These are phyloP conservation scores for Actinostola sp. DNA, from an alignment of 92 coral and sea anemone species.

Conservation along the genomic window DNA sequence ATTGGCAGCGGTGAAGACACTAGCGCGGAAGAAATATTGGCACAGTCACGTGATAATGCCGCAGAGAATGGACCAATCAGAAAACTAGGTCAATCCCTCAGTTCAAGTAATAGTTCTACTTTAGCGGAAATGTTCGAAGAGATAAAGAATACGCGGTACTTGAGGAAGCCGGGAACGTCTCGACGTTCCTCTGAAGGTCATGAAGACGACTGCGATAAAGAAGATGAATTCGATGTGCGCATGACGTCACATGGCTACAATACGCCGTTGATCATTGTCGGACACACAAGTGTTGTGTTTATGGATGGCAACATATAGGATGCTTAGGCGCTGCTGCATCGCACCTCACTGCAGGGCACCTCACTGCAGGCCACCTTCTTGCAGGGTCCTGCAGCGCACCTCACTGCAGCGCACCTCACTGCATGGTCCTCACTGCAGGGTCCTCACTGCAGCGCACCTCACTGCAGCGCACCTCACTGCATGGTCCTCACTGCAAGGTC, in stretches of 20 bases:
- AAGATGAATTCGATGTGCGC: neutral
- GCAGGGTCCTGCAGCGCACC: no score
- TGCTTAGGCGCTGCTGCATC: neutral
- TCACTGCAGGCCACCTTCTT: neutral
- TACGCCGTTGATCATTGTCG: constrained; percentile 29
- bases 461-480: no score
- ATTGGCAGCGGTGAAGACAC: neutral
- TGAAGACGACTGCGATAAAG: constrained; percentile 10
- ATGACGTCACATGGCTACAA: constrained; percentile 14
- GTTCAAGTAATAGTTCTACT: constrained; percentile 6
- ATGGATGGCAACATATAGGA: neutral
- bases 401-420: no score
- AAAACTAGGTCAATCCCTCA: neutral
- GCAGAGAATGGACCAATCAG: neutral
- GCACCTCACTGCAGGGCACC: neutral
- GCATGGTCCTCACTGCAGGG: no score
- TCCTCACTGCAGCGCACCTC: no score
- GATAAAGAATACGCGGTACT: constrained; percentile 21
- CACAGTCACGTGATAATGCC: neutral
- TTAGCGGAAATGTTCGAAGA: constrained; percentile 46
- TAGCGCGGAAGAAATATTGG: neutral
- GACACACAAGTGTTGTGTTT: constrained; percentile 26
- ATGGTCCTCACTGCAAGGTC: no score
- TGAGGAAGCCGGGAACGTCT: constrained; percentile 16
- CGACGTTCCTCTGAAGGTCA: neutral